Evolutionary conservation across 2,797 vertebrate genomes (phyloP).

Genomic region (Hozukius guyotensis): DNA sequence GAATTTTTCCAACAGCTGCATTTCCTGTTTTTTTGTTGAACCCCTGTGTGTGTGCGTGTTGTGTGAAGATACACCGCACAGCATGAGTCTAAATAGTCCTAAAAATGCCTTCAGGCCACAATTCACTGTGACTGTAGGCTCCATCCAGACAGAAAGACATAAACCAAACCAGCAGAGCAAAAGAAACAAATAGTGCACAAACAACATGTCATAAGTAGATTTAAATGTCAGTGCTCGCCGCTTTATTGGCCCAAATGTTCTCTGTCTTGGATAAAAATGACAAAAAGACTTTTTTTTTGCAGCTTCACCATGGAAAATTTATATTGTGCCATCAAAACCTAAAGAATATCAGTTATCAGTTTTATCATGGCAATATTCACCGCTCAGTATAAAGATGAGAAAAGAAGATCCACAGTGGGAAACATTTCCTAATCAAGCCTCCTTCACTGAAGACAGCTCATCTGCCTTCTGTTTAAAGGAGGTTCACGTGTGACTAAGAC

Average conservation of each 20-base stretch:
- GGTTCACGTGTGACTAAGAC: neutral
- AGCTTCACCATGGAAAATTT: neutral
- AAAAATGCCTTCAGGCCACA: slow-evolving; percentile 30
- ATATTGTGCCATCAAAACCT: neutral
- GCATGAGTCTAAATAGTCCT: slow-evolving; percentile 33
- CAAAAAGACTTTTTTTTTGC: neutral
- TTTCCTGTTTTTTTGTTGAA: slow-evolving; percentile 50
- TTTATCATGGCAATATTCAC: neutral
- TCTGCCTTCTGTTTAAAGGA: slow-evolving; percentile 19
- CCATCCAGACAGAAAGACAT: neutral
- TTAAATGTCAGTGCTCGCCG: neutral
- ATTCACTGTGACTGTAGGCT: slow-evolving; percentile 6
- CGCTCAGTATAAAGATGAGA: neutral
- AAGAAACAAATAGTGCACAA: neutral
- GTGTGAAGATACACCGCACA: neutral
- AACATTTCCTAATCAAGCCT: slow-evolving; percentile 28
- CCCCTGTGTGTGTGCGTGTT: neutral
- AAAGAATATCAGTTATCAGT: neutral
- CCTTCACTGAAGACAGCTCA: slow-evolving; percentile 28
- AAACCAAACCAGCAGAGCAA: neutral
- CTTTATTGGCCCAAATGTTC: neutral
- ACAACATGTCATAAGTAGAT: neutral
- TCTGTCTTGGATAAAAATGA: neutral
- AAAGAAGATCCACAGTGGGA: neutral
- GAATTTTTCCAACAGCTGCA: slow-evolving; percentile 27